Percentiles rank a stretch among this genome's conserved stretches.
Evolutionary conservation across 2,888 invertebrate species (phyloP).

Genomic region (Neuroscelio doddi): DNA sequence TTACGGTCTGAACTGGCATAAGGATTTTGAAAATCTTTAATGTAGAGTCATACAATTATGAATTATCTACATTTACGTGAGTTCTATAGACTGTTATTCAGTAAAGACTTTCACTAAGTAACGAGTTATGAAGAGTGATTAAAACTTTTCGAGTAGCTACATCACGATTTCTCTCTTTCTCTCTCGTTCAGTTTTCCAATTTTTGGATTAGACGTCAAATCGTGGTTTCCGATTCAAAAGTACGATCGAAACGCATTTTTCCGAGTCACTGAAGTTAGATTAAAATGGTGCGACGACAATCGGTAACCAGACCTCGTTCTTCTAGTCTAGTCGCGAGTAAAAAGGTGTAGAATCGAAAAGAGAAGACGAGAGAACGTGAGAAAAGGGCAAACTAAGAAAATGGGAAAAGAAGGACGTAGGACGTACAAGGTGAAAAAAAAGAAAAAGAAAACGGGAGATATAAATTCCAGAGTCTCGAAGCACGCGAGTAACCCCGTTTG

Average conservation of each 20-base stretch:
- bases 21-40: not conserved
- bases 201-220: slow-evolving; percentile 40
- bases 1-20: too few species aligned
- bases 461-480: slow-evolving; percentile 44
- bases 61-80: too few species aligned
- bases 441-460: slow-evolving; percentile 30
- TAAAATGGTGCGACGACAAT: slow-evolving; percentile 43
- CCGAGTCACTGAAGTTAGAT: slow-evolving; percentile 48
- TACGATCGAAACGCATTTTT: slow-evolving; percentile 53
- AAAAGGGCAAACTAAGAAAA: slow-evolving; percentile 36
- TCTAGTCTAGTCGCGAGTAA: slow-evolving; percentile 40
- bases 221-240: slow-evolving; percentile 37
- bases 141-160: slow-evolving; percentile 52
- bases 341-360: slow-evolving; percentile 37
- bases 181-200: too few species aligned
- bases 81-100: not conserved
- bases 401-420: slow-evolving; percentile 23
- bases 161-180: slow-evolving; percentile 13
- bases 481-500: slow-evolving; percentile 47
- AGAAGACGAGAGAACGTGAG: slow-evolving; percentile 30
- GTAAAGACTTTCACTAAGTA: slow-evolving; percentile 44
- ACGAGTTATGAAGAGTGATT: slow-evolving; percentile 58
- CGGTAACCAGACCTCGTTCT: slow-evolving; percentile 44
- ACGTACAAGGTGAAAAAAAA: slow-evolving; percentile 2
- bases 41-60: not conserved